These are phyloP conservation scores for Ptychodera flava DNA, from an alignment of 35 echinoderm and acorn worm genomes.

Conservation along the genomic window DNA sequence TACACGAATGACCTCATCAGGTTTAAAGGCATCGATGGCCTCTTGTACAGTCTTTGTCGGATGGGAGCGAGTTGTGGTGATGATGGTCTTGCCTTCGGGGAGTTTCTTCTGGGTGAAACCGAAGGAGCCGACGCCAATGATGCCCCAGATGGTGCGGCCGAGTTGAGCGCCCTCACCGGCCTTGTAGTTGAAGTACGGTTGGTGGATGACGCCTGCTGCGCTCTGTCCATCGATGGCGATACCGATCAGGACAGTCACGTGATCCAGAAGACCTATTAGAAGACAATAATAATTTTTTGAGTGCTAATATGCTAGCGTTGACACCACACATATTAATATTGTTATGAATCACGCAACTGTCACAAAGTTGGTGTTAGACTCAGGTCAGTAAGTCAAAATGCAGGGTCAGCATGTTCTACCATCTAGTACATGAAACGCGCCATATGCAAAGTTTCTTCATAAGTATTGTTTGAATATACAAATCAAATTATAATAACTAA, in stretches of 20 bases:
- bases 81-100: slow-evolving; percentile 51
- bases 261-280: slow-evolving; percentile 39
- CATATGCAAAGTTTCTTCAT: too few relatives aligned
- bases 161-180: slow-evolving; percentile 29
- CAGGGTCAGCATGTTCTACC: too few relatives aligned
- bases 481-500: too few relatives aligned
- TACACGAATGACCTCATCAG: slow-evolving; percentile 74
- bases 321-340: too few relatives aligned
- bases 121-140: slow-evolving; percentile 74
- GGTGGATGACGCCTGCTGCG: slow-evolving; percentile 88
- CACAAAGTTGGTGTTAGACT: too few relatives aligned
- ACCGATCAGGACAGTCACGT: slow-evolving; percentile 87
- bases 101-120: slow-evolving; percentile 65
- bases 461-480: too few relatives aligned
- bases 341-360: too few relatives aligned
- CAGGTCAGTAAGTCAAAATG: too few relatives aligned
- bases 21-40: slow-evolving; percentile 84
- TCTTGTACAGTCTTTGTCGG: slow-evolving; percentile 78
- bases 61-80: slow-evolving; percentile 90
- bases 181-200: slow-evolving; percentile 95
- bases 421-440: too few relatives aligned
- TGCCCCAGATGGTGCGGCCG: slow-evolving; percentile 95
- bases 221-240: slow-evolving; percentile 82
- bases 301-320: too few relatives aligned
- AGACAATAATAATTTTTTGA: too few relatives aligned